phyloP scores from a whole-genome alignment of 2,113 vertebrate species.

The Mus pahari region DNA sequence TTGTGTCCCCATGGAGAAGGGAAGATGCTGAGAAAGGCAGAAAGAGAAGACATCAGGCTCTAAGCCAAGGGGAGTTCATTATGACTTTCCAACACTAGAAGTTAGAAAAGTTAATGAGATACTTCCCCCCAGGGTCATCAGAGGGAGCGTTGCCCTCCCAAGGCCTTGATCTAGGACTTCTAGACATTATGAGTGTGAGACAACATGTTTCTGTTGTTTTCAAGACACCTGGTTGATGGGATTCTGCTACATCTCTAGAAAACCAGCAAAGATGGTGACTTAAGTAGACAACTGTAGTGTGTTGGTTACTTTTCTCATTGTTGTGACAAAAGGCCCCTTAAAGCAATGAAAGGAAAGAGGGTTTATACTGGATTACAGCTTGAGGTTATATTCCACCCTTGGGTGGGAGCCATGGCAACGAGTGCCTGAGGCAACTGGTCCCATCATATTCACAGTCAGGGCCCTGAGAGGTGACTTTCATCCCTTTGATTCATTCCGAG shows the following conservation, averaged over 20 bases:
- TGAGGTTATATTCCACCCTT: neutral
- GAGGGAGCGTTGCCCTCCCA: neutral
- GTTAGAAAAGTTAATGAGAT: neutral
- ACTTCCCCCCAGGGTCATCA: neutral
- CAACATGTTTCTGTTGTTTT: neutral
- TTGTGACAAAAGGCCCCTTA: neutral
- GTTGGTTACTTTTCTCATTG: neutral
- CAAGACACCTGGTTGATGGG: neutral
- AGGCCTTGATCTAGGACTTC: neutral
- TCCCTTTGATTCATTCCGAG: neutral
- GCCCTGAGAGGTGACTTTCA: neutral
- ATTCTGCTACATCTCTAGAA: neutral
- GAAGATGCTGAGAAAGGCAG: neutral
- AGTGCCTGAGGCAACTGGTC: neutral
- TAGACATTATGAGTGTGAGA: neutral
- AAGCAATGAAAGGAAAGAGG: neutral
- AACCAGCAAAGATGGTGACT: accelerated
- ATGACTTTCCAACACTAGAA: neutral
- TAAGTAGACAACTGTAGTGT: neutral
- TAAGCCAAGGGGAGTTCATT: neutral
- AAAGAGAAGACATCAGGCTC: neutral
- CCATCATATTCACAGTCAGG: neutral
- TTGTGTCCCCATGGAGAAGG: neutral
- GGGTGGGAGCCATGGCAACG: neutral
- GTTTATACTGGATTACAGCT: neutral